A percentile compares a stretch with the other conserved stretches of the same genome.
Conservation (phyloP, 2,113 vertebrate species). For the Strix uralensis region DNA sequence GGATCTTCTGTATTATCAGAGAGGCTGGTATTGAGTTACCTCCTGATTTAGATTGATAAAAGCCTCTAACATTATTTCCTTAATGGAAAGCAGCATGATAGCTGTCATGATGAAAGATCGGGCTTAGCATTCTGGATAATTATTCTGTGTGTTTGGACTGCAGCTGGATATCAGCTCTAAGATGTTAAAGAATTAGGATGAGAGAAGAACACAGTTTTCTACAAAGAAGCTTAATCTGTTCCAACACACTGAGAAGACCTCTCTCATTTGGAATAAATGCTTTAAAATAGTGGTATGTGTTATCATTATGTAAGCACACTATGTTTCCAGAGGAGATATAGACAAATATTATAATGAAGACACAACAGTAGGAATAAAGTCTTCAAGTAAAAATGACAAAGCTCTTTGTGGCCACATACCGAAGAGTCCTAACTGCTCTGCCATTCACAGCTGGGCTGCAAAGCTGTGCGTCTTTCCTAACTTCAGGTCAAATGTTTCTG, state of each 20-base stretch:
- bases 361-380: neutral
- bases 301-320: neutral
- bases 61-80: neutral
- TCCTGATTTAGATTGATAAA: neutral
- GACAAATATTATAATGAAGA: neutral
- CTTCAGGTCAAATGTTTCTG: neutral
- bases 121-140: neutral
- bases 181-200: constrained; percentile 47
- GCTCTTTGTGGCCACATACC: neutral
- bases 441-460: neutral
- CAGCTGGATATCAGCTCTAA: constrained; percentile 30
- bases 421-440: neutral
- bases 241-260: neutral
- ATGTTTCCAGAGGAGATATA: neutral
- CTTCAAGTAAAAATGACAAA: neutral
- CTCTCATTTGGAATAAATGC: neutral
- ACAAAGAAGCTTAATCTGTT: constrained; percentile 23
- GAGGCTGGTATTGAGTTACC: neutral
- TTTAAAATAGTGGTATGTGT: neutral
- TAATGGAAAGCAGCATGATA: neutral
- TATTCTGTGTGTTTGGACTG: constrained; percentile 32
- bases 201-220: constrained; percentile 31
- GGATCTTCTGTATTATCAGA: neutral
- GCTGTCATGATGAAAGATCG: neutral
- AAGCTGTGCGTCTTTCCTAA: neutral